Conservation (phyloP, 2,888 invertebrate species). For the Diaphora mendica region DNA sequence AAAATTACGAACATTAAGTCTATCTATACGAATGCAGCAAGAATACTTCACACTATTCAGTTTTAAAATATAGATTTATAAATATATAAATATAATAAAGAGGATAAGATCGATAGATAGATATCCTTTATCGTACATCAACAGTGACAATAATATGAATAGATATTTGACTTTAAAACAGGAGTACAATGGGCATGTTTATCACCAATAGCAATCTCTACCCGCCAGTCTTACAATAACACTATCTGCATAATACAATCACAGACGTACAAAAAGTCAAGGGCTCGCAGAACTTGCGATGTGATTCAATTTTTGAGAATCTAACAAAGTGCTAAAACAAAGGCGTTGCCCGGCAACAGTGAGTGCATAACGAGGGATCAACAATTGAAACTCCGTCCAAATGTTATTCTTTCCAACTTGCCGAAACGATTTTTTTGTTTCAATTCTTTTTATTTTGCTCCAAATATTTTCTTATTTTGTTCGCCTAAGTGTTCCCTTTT, state of each 20-base stretch:
- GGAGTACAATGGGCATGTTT: not conserved
- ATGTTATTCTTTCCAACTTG: slow-evolving; percentile 26
- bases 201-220: not conserved
- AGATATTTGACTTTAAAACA: not conserved
- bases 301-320: slow-evolving; percentile 43
- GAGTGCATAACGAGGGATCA: slow-evolving; percentile 38
- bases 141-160: no score
- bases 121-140: no score
- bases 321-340: slow-evolving; percentile 36
- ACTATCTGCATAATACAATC: not conserved
- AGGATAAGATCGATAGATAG: no score
- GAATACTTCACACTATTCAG: no score
- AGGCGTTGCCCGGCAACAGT: slow-evolving; percentile 30
- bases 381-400: slow-evolving; percentile 41
- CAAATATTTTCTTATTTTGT: slow-evolving; percentile 30
- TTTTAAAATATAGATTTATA: no score
- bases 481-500: slow-evolving; percentile 12
- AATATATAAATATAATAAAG: no score
- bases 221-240: not conserved
- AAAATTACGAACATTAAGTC: no score
- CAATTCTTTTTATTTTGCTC: slow-evolving; percentile 34
- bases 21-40: no score
- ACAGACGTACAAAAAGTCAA: not conserved
- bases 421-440: slow-evolving; percentile 25
- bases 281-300: slow-evolving; percentile 2